Conservation (phyloP, 2,113 vertebrate genomes). For the Ailurus styani region DNA sequence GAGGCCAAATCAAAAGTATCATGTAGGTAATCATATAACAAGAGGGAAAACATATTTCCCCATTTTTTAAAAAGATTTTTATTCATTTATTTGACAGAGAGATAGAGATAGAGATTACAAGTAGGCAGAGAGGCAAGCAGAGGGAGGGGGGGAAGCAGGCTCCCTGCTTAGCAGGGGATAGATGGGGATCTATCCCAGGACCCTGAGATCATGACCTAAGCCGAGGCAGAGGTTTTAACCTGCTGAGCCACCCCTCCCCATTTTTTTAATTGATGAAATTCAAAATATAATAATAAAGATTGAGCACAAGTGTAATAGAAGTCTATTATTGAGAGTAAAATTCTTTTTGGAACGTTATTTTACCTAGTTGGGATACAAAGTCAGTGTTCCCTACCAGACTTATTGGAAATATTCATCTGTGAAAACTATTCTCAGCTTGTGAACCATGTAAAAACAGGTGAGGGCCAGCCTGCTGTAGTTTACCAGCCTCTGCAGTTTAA, state of each 20-base stretch:
- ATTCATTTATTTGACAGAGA: too few species aligned
- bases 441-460: not conserved
- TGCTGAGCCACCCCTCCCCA: too few species aligned
- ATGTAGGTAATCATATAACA: not conserved
- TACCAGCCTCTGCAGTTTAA: not conserved
- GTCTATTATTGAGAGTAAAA: not conserved
- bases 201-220: too few species aligned
- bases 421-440: not conserved
- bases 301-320: not conserved
- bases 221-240: too few species aligned
- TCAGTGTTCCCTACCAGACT: not conserved
- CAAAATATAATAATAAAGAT: not conserved
- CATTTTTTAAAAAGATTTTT: too few species aligned
- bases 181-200: too few species aligned
- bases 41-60: not conserved
- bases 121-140: too few species aligned
- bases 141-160: too few species aligned
- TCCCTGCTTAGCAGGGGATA: too few species aligned
- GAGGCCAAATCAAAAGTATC: not conserved
- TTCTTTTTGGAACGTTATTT: not conserved
- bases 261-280: not conserved
- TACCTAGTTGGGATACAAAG: not conserved
- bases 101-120: too few species aligned
- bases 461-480: too few species aligned
- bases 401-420: not conserved